A percentile compares a stretch with the other conserved stretches of the same genome.
Conservation (phyloP, 2,888 invertebrate genomes). For the Ormyrus nitidulus region DNA sequence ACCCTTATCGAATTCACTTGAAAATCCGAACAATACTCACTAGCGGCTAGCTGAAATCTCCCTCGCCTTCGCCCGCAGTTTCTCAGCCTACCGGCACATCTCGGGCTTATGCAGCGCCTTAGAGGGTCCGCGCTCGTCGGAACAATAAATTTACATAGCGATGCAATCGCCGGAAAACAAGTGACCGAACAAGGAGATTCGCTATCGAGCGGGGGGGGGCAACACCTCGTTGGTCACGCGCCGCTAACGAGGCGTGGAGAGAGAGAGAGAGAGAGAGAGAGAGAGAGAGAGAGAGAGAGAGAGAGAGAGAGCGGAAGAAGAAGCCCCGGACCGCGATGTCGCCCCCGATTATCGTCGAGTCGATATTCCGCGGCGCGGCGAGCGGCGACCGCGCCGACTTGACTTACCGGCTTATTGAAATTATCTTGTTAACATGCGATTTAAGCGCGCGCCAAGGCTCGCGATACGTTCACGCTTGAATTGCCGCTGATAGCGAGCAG, state of each 20-base stretch:
- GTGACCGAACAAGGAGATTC: constrained; percentile 70
- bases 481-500: no score
- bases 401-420: constrained; percentile 40
- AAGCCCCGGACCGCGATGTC: constrained; percentile 31
- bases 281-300: neutral
- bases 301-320: neutral
- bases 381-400: neutral
- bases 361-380: neutral
- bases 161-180: constrained; percentile 71
- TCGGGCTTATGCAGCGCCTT: constrained; percentile 17
- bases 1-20: no score
- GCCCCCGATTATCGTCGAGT: constrained; percentile 48
- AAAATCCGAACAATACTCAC: no score
- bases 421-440: constrained; percentile 51
- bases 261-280: neutral
- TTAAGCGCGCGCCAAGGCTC: neutral
- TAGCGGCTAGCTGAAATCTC: no score
- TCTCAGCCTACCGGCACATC: no score
- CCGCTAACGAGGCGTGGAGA: constrained; percentile 63
- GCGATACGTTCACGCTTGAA: no score
- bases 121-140: constrained; percentile 63
- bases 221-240: constrained; percentile 78
- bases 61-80: no score
- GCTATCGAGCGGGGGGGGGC: constrained; percentile 70
- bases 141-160: constrained; percentile 72